Evolutionary conservation across 2,888 invertebrate genomes (phyloP).

Genomic region (Trachelus stipa): DNA sequence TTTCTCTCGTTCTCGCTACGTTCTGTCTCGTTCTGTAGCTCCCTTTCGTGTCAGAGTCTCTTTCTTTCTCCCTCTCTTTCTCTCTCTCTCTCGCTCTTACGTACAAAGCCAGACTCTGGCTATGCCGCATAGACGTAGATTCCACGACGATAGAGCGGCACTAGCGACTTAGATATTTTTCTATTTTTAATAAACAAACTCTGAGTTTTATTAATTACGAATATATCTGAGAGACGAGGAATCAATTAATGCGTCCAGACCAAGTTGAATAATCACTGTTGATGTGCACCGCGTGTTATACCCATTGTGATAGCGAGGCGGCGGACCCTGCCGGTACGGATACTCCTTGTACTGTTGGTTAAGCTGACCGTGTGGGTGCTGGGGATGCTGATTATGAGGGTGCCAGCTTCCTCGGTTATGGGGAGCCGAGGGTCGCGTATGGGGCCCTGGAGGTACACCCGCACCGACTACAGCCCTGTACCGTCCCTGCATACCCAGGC

Average conservation of each 20-base stretch:
- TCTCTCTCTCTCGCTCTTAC: not conserved
- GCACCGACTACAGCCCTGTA: constrained; percentile 48
- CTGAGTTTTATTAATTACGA: not conserved
- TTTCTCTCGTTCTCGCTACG: not conserved
- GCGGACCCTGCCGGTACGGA: constrained; percentile 55
- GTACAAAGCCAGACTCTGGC: not conserved
- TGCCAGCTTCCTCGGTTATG: constrained; percentile 52
- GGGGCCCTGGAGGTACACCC: constrained; percentile 43
- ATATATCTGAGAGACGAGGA: not conserved
- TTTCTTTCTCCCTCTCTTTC: not conserved
- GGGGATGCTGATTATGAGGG: constrained; percentile 46
- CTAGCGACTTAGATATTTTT: not conserved
- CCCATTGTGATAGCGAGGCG: constrained; percentile 55
- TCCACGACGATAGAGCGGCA: not conserved
- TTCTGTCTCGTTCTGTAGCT: not conserved
- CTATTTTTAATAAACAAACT: not conserved
- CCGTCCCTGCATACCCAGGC: constrained; percentile 55
- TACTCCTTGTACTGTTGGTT: constrained; percentile 58
- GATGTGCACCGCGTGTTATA: constrained; percentile 30
- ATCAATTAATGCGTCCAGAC: constrained; percentile 13
- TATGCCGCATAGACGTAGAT: not conserved
- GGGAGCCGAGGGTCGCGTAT: constrained; percentile 42
- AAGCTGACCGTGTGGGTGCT: constrained; percentile 43
- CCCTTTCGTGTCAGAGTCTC: not conserved
- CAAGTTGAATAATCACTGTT: constrained; percentile 6